phyloP scores from a whole-genome alignment of 2,888 invertebrate species.

The Meganola albula region DNA sequence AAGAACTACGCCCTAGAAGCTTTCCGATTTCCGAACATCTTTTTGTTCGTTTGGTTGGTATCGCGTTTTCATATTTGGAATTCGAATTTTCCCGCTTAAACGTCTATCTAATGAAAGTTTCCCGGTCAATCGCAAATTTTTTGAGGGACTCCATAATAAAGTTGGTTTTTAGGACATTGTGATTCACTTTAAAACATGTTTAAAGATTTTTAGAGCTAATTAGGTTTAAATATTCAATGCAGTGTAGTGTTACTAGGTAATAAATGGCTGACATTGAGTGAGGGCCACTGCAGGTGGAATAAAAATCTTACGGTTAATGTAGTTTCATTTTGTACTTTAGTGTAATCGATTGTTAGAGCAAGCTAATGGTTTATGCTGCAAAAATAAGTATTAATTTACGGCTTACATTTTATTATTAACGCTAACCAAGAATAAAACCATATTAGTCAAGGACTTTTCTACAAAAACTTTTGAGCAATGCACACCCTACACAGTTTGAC shows the following conservation, averaged over 20 bases:
- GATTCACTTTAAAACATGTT: no score
- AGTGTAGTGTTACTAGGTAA: conserved; percentile 13
- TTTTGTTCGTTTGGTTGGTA: conserved; percentile 64
- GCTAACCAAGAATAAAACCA: no score
- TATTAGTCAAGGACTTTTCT: conserved; percentile 3
- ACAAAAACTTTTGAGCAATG: conserved; percentile 11
- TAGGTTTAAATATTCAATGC: no score
- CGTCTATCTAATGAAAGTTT: conserved; percentile 35
- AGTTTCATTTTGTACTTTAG: no score
- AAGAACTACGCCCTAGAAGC: conserved; percentile 59
- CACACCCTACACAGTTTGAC: conserved; percentile 47
- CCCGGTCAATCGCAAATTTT: conserved; percentile 21
- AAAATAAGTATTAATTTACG: no score
- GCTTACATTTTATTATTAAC: no score
- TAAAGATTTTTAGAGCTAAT: no score
- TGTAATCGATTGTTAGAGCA: no score
- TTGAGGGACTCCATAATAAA: conserved; percentile 20
- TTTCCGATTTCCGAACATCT: conserved; percentile 62
- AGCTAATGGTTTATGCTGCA: no score
- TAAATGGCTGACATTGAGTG: conserved; percentile 26
- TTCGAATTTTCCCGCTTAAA: conserved; percentile 49
- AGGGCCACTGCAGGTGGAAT: conserved; percentile 18
- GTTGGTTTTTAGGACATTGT: conserved; percentile 12
- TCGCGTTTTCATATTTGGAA: conserved; percentile 47
- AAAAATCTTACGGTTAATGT: conserved; percentile 13